Conservation (phyloP, 64 coral and sea anemone species). For the Acropora yongei region DNA sequence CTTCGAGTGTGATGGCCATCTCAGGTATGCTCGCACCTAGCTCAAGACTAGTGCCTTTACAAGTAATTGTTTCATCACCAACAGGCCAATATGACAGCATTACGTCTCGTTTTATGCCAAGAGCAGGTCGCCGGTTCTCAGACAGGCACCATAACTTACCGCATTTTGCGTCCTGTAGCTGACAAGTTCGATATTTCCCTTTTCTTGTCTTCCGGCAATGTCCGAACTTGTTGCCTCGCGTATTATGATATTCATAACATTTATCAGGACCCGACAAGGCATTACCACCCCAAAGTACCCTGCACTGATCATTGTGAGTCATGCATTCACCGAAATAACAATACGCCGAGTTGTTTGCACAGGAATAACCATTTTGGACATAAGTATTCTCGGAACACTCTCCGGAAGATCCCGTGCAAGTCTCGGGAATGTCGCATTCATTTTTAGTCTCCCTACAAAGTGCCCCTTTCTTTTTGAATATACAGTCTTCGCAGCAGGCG, state of each 20-base stretch:
- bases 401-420: conserved; percentile 31
- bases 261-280: conserved; percentile 43
- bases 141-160: conserved; percentile 35
- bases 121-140: not conserved
- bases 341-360: conserved; percentile 37
- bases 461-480: conserved; percentile 2
- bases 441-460: conserved; percentile 11
- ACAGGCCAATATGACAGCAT: conserved; percentile 15
- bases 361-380: conserved; percentile 49
- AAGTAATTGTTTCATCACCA: not conserved
- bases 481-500: conserved; percentile 26
- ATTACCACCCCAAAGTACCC: conserved; percentile 55
- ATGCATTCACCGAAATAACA: conserved; percentile 55
- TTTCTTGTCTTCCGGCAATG: conserved; percentile 47
- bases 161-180: conserved; percentile 6
- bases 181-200: conserved; percentile 33
- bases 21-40: not conserved
- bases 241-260: conserved; percentile 59
- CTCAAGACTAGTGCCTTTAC: conserved; percentile 15
- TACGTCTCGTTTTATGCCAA: conserved; percentile 22
- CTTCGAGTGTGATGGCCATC: conserved; percentile 30
- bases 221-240: conserved; percentile 6
- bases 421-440: conserved; percentile 39
- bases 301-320: conserved; percentile 56
- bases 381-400: conserved; percentile 51